These are phyloP conservation scores for Gibbula magus DNA, from an alignment of 2,888 invertebrate genomes.

Conservation along the genomic window DNA sequence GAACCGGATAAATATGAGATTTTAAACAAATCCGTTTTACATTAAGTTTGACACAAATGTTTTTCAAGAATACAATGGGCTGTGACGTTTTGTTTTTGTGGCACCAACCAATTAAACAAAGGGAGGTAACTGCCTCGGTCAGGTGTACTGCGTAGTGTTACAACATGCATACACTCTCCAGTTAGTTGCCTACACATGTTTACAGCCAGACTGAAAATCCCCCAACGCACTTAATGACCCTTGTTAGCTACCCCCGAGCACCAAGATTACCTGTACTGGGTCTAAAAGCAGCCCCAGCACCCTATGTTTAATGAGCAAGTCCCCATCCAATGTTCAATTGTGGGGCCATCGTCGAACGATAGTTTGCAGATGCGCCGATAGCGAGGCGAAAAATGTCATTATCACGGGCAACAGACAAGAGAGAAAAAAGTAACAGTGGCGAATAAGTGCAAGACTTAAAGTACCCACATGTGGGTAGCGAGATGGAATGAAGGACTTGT, in stretches of 20 bases:
- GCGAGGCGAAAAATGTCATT: constrained; percentile 6
- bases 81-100: no score
- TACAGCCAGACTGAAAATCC: background rate
- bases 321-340: background rate
- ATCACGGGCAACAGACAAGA: background rate
- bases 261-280: background rate
- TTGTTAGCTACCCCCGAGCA: background rate
- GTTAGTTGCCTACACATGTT: background rate
- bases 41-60: no score
- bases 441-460: background rate
- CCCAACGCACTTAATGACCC: background rate
- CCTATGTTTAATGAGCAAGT: background rate
- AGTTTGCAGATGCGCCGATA: background rate
- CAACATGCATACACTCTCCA: background rate
- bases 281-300: background rate
- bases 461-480: background rate
- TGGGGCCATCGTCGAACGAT: background rate
- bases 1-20: no score
- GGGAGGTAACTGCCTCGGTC: background rate
- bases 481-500: background rate
- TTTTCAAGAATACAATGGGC: no score
- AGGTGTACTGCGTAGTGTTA: background rate
- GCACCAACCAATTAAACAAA: background rate
- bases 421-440: constrained; percentile 10
- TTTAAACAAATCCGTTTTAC: no score